Base-by-base conservation (phyloP, 2,113 vertebrate genomes). In the Choloepus hoffmanni region DNA sequence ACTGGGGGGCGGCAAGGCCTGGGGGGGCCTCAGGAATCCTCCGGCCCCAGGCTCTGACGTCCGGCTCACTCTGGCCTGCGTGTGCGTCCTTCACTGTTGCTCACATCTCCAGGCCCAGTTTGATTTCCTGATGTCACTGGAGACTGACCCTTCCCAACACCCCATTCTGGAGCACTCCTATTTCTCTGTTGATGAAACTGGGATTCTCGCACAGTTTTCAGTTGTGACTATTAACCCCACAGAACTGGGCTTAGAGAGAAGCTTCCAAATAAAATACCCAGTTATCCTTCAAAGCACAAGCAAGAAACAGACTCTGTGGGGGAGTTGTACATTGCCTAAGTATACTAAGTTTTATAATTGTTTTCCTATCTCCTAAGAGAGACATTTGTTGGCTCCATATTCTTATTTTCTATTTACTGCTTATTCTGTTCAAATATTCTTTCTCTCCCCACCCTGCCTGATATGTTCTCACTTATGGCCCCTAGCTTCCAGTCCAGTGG, bases 41-140 rank as follows among this genome's bases (percentile, higher is more conserved):
- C 43, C 7, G 3, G 43, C 53, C 24, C 21, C 15, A 53, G 67
- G 3, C 55, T 33, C 15, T 55, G 26, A 62, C 2, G 7, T 15
- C 5, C 1, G 4, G 21, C 7, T 65, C n/a, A 3, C 45, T 65
- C 67, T 9, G 18, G 14, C 30, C 6, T 5, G 50, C 45, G 11
- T 40, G 65, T 10, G 60, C 55, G 3, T 18, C 43, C 43, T 45
- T 45, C 9, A 8, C 63, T 6, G 6, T 14, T 62, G 60, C 19
- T 81, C 8, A 10, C 14, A 15, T 16, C 28, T 26, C 3, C 19
- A 40, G 40, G 40, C 15, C 10, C 9, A 19, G 60, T 68, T 3
- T 0, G 2, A 0, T 30, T 50, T 28, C 79, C 4, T 4, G 11
- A 40, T 26, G 5, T 36, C 58, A 1, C 28, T 36, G 23, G 84